phyloP scores from a whole-genome alignment of 2,797 vertebrate genomes.

The Falco cherrug region DNA sequence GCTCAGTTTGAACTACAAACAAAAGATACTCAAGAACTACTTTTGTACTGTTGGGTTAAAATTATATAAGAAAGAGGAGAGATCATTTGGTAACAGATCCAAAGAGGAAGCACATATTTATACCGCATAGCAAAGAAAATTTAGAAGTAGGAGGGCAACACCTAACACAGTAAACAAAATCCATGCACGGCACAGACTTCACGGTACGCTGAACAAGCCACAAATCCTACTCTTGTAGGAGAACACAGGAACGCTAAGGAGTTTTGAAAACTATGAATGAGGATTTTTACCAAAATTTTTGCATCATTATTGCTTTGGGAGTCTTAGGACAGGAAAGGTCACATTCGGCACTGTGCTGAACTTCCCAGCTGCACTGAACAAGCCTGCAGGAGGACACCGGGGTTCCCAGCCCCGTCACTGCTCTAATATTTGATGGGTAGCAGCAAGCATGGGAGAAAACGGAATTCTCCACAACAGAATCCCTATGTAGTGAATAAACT shows the following conservation, averaged over 20 bases:
- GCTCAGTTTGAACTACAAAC: neutral
- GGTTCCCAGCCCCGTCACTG: neutral
- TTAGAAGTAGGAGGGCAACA: neutral
- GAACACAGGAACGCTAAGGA: neutral
- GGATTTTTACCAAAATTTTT: neutral
- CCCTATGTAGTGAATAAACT: neutral
- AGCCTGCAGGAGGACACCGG: neutral
- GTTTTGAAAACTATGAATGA: neutral
- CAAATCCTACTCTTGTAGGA: neutral
- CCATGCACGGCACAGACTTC: neutral
- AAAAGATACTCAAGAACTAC: neutral
- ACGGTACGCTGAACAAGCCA: neutral
- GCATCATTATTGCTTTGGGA: neutral
- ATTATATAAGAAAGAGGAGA: neutral
- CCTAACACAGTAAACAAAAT: neutral
- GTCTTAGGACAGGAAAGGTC: neutral
- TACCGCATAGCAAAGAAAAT: neutral
- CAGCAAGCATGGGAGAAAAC: neutral
- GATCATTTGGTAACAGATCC: neutral
- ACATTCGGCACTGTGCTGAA: neutral
- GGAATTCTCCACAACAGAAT: neutral
- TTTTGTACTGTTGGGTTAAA: neutral
- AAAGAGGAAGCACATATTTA: neutral
- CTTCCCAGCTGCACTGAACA: neutral
- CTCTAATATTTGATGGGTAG: neutral